Percentiles rank a stretch among this genome's conserved stretches.
phyloP scores from a whole-genome alignment of 1,140 invertebrate species.

The Hypsibius dujardini region DNA sequence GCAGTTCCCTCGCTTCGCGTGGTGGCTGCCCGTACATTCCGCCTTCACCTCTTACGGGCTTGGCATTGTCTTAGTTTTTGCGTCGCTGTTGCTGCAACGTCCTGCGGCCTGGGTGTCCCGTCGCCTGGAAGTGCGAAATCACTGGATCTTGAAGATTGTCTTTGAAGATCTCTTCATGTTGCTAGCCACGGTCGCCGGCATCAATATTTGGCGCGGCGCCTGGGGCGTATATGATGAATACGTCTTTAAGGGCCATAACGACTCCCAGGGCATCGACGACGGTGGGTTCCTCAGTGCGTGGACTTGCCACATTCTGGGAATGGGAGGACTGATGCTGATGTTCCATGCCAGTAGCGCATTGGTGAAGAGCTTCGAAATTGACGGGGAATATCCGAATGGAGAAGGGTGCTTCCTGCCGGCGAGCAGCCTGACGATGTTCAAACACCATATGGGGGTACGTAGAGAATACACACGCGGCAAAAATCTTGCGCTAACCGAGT shows the following conservation, averaged over 20 bases:
- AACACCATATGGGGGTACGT: too few relatives aligned
- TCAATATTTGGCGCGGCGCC: slow-evolving; percentile 67
- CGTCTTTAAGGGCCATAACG: slow-evolving; percentile 49
- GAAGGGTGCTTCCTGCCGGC: too few relatives aligned
- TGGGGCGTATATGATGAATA: slow-evolving; percentile 62
- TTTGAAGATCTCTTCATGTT: slow-evolving; percentile 52
- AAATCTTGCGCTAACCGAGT: too few relatives aligned
- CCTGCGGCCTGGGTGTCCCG: slow-evolving; percentile 38
- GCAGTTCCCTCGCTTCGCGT: slow-evolving; percentile 52
- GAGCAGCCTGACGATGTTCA: too few relatives aligned
- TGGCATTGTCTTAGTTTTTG: slow-evolving; percentile 46
- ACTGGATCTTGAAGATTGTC: slow-evolving; percentile 25
- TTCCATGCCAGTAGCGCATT: slow-evolving; percentile 63
- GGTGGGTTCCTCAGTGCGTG: too few relatives aligned
- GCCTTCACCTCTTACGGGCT: slow-evolving; percentile 52
- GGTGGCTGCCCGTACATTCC: slow-evolving; percentile 30
- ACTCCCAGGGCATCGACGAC: too few relatives aligned
- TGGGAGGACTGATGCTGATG: slow-evolving; percentile 51
- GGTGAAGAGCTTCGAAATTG: too few relatives aligned
- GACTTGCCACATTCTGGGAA: slow-evolving; percentile 51
- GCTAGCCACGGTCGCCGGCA: slow-evolving; percentile 55
- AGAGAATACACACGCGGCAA: too few relatives aligned
- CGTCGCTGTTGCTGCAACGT: slow-evolving; percentile 51
- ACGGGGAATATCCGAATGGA: too few relatives aligned
- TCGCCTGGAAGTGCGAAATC: slow-evolving; percentile 27